These are phyloP conservation scores for Zoanthus sociatus DNA, from an alignment of 92 coral and sea anemone genomes.

Conservation along the genomic window DNA sequence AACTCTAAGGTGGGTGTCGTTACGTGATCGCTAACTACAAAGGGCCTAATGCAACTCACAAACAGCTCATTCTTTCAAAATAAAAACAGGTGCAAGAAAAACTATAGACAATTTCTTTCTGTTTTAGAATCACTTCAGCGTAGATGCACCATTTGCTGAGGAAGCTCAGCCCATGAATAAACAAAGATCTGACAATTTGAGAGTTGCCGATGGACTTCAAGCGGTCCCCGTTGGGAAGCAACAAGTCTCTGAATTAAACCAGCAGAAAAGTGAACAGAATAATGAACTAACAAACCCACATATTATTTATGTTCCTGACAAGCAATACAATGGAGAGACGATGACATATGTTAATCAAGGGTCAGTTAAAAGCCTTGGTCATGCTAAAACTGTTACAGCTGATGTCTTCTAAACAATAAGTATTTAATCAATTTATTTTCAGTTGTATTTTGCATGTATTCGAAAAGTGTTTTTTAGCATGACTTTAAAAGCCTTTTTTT, in stretches of 20 bases:
- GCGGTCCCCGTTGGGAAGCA: constrained; percentile 19
- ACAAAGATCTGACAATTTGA: background rate
- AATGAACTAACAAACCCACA: background rate
- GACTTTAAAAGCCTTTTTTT: too few relatives aligned
- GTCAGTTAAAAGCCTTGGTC: background rate
- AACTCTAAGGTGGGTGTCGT: too few relatives aligned
- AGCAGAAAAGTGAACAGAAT: background rate
- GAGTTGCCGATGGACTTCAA: background rate
- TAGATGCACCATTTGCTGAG: background rate
- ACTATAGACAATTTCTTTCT: background rate
- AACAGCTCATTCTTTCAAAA: too few relatives aligned
- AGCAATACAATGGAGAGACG: background rate
- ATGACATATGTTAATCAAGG: background rate
- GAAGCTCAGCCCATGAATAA: background rate
- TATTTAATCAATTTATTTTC: too few relatives aligned
- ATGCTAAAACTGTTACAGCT: too few relatives aligned
- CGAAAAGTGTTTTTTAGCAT: too few relatives aligned
- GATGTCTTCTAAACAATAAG: too few relatives aligned
- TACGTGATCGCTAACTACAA: too few relatives aligned
- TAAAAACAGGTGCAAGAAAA: too few relatives aligned
- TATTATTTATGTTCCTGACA: constrained; percentile 11
- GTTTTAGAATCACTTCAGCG: background rate
- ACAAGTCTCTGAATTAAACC: background rate
- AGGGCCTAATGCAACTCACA: too few relatives aligned
- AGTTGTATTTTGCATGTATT: too few relatives aligned